phyloP scores from a whole-genome alignment of 2,113 vertebrate genomes.

The Apeltes quadracus region DNA sequence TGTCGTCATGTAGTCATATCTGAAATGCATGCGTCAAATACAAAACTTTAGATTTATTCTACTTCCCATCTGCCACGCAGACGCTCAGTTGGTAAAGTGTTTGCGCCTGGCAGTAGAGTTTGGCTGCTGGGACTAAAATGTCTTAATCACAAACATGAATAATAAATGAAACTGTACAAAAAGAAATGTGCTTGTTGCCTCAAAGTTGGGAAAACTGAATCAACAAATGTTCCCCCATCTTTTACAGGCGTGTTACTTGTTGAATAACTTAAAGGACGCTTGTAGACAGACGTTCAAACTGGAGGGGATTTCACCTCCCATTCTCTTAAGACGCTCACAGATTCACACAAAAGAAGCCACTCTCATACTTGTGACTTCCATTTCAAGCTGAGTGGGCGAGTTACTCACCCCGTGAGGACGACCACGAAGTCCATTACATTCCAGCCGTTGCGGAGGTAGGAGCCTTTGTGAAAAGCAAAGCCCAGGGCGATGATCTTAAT shows the following conservation, averaged over 20 bases:
- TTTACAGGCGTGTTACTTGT: constrained; percentile 29
- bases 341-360: constrained; percentile 57
- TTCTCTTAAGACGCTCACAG: constrained; percentile 33
- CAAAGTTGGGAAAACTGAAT: constrained; percentile 16
- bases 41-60: background rate
- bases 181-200: background rate
- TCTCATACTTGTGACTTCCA: constrained; percentile 81
- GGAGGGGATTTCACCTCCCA: constrained; percentile 23
- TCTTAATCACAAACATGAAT: background rate
- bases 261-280: constrained; percentile 33
- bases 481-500: constrained; percentile 99
- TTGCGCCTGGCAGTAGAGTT: background rate
- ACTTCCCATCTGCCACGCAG: background rate
- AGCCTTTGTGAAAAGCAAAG: constrained; percentile 97
- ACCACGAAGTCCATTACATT: constrained; percentile 99
- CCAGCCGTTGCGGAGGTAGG: constrained; percentile 97
- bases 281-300: constrained; percentile 18
- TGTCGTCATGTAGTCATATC: background rate
- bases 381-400: constrained; percentile 66
- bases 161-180: background rate
- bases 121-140: background rate
- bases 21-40: background rate
- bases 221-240: constrained; percentile 9
- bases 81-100: background rate
- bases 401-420: constrained; percentile 94